These are phyloP conservation scores for Silurus lanzhouensis DNA, from an alignment of 2,797 vertebrate genomes.

Conservation along the genomic window DNA sequence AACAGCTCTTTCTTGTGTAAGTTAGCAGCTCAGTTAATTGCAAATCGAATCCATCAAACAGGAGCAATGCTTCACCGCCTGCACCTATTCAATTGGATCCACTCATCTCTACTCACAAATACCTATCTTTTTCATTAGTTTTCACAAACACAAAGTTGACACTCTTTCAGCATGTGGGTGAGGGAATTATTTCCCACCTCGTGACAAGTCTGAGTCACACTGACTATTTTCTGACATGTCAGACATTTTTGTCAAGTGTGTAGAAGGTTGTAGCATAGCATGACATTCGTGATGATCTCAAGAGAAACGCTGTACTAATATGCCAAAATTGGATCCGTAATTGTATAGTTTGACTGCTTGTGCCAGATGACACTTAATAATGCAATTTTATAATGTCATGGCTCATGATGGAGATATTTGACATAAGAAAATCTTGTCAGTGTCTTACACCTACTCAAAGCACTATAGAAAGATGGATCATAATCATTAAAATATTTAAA, in stretches of 20 bases:
- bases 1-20: too few species aligned
- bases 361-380: neutral
- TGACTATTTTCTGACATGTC: slow-evolving; percentile 31
- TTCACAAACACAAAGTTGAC: slow-evolving; percentile 6
- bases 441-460: neutral
- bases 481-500: neutral
- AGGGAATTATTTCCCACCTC: slow-evolving; percentile 5
- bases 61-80: neutral
- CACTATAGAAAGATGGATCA: neutral
- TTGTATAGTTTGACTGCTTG: neutral
- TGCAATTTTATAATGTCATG: neutral
- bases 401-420: neutral
- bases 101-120: neutral
- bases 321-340: neutral
- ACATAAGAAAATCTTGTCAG: neutral
- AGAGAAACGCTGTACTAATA: neutral
- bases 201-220: slow-evolving; percentile 19
- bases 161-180: slow-evolving; percentile 7
- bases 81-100: neutral
- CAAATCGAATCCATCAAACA: neutral
- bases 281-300: slow-evolving; percentile 25
- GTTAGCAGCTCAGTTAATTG: neutral
- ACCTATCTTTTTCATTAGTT: neutral
- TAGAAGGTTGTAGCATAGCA: neutral
- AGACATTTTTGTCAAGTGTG: slow-evolving; percentile 28